These are phyloP conservation scores for Coelogynopora nodosa DNA, from an alignment of 2,888 invertebrate genomes.

Conservation along the genomic window DNA sequence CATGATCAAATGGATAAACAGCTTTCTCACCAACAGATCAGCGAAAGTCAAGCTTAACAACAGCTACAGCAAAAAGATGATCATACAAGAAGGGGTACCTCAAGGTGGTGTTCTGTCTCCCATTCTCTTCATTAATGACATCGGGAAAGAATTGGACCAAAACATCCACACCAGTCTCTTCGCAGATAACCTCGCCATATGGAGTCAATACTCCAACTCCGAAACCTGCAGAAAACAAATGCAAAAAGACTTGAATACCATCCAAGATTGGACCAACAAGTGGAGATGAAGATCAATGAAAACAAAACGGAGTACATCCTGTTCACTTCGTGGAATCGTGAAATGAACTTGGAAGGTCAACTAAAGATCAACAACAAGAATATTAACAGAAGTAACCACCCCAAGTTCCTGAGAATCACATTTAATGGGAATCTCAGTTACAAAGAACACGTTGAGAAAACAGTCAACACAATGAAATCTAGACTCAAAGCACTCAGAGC, in stretches of 20 bases:
- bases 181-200: background rate
- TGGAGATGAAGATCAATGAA: slow-evolving; percentile 5
- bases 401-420: background rate
- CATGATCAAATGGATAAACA: background rate
- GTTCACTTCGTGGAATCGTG: background rate
- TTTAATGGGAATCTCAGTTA: background rate
- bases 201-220: background rate
- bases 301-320: slow-evolving; percentile 18
- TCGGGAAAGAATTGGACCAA: background rate
- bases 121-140: background rate
- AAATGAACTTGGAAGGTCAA: background rate
- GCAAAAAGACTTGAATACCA: slow-evolving; percentile 5
- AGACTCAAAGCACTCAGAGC: slow-evolving; percentile 7
- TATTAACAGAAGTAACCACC: background rate
- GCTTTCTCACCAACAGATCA: background rate
- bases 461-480: background rate
- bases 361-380: background rate
- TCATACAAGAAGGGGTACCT: background rate
- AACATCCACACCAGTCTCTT: background rate
- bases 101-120: slow-evolving; percentile 2
- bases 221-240: background rate
- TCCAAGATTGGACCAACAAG: background rate
- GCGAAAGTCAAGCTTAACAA: background rate
- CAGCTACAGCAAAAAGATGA: background rate
- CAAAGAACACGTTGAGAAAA: background rate